phyloP scores from a whole-genome alignment of 1,140 invertebrate genomes.

The Plutomurus gul region DNA sequence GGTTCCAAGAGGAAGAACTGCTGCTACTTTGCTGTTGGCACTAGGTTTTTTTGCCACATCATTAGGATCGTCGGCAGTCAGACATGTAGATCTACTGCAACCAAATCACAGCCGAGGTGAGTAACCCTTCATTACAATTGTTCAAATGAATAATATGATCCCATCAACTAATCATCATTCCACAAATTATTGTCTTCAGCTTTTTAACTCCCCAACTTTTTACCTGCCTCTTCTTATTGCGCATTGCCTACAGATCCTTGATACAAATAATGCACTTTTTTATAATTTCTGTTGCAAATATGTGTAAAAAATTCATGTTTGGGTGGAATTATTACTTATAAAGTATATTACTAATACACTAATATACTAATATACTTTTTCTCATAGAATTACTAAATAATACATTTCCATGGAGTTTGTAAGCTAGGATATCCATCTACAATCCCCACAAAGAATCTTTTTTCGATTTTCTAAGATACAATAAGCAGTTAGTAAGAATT shows the following conservation, averaged over 20 bases:
- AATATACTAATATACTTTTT: no score
- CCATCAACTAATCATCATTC: constrained; percentile 23
- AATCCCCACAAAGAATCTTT: no score
- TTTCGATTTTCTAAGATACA: no score
- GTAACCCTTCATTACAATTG: constrained; percentile 42
- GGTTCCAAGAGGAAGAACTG: constrained; percentile 30
- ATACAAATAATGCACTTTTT: not conserved
- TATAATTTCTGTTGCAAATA: not conserved
- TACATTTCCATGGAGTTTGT: no score
- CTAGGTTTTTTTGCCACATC: constrained; percentile 43
- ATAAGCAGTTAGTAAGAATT: no score
- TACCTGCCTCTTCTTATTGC: not conserved
- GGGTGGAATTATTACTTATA: no score
- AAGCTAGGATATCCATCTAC: no score
- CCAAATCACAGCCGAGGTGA: constrained; percentile 35
- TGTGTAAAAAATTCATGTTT: not conserved
- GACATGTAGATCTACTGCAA: constrained; percentile 34
- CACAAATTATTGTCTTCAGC: not conserved
- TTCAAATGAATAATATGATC: constrained; percentile 31
- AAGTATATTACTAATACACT: no score
- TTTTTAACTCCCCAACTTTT: constrained; percentile 3
- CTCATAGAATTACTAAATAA: no score
- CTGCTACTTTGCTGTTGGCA: constrained; percentile 11
- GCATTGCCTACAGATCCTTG: not conserved
- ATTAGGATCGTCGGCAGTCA: constrained; percentile 20